Evolutionary conservation across 2,797 vertebrate genomes (phyloP).

Genomic region (Lacerta agilis): DNA sequence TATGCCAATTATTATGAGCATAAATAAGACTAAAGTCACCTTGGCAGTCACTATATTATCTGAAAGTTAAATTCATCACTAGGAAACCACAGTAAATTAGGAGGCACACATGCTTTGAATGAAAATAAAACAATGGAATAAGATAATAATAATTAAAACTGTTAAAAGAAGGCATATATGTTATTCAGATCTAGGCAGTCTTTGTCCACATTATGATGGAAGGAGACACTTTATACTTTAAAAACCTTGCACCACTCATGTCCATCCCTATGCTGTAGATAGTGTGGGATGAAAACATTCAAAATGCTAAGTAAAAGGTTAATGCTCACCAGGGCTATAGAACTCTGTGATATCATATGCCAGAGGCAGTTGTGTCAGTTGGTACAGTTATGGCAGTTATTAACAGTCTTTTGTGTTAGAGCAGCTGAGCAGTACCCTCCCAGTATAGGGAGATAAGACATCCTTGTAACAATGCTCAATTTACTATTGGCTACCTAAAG

Average conservation of each 20-base stretch:
- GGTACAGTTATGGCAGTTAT: too few relatives aligned
- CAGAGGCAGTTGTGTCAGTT: too few relatives aligned
- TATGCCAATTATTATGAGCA: neutral
- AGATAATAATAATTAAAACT: neutral
- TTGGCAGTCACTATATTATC: neutral
- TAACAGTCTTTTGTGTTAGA: too few relatives aligned
- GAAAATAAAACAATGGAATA: neutral
- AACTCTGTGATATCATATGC: too few relatives aligned
- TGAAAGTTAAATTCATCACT: neutral
- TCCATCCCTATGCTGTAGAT: neutral
- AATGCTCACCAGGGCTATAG: too few relatives aligned
- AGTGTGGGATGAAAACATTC: too few relatives aligned
- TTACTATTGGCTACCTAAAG: neutral
- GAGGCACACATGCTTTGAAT: neutral
- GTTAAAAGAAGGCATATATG: too few relatives aligned
- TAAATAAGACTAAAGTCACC: neutral
- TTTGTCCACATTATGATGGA: neutral
- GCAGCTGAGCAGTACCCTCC: neutral
- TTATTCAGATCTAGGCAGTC: too few relatives aligned
- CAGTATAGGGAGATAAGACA: neutral
- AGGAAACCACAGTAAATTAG: neutral
- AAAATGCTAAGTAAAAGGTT: too few relatives aligned
- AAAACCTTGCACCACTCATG: neutral
- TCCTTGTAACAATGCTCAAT: neutral
- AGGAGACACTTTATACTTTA: neutral